Evolutionary conservation across 2,797 vertebrate species (phyloP).

Genomic region (Graptemys geographica): DNA sequence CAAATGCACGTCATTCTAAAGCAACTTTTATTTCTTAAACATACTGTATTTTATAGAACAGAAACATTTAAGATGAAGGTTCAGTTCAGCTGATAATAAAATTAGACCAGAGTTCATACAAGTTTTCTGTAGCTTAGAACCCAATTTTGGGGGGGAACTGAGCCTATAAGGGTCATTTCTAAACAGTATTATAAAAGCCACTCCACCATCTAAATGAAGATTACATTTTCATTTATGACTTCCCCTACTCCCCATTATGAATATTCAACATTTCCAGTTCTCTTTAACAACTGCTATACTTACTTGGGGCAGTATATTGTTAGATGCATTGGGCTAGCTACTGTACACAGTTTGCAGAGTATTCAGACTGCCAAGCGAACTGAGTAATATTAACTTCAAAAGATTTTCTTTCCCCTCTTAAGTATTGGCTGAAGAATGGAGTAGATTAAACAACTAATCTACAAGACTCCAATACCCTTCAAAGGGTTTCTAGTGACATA

Average conservation of each 20-base stretch:
- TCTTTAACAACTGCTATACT: not conserved
- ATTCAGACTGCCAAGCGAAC: not conserved
- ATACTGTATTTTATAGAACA: not conserved
- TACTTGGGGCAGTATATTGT: not conserved
- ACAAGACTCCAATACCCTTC: not conserved
- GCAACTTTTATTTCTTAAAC: not conserved
- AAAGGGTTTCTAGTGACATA: not conserved
- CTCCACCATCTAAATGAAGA: not conserved
- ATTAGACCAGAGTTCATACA: not conserved
- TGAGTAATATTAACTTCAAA: not conserved
- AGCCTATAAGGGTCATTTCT: not conserved
- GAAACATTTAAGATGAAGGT: not conserved
- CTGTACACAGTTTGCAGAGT: accelerated
- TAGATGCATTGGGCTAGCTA: not conserved
- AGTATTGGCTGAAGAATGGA: not conserved
- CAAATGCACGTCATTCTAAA: not conserved
- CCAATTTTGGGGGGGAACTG: not conserved
- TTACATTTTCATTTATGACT: not conserved
- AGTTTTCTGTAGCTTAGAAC: not conserved
- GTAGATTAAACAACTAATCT: not conserved
- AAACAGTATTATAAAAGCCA: not conserved
- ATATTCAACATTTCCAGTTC: not conserved
- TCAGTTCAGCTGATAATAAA: not conserved
- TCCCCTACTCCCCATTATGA: not conserved
- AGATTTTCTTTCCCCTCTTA: not conserved